A percentile compares a stretch with the other conserved stretches of the same genome.
These are phyloP conservation scores for Fregetta grallaria DNA, from an alignment of 2,113 vertebrate species.

Conservation along the genomic window DNA sequence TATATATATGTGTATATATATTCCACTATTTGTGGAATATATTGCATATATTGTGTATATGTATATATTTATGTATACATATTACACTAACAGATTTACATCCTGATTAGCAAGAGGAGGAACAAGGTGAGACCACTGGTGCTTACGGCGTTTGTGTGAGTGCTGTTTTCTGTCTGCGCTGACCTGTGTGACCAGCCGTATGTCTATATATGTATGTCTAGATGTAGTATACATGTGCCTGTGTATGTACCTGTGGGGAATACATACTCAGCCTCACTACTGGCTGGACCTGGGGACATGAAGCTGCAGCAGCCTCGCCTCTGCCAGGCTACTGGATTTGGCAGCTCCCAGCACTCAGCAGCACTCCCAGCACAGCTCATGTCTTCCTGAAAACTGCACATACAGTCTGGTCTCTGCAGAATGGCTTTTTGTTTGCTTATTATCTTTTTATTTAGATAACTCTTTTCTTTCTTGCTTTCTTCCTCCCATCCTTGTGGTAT, in stretches of 20 bases:
- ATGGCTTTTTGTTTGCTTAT: background rate
- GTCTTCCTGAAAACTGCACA: background rate
- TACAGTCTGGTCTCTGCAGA: background rate
- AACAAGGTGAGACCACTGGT: background rate
- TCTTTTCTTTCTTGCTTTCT: background rate
- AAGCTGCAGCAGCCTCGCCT: background rate
- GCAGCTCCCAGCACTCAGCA: background rate
- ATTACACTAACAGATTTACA: background rate
- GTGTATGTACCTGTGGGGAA: background rate
- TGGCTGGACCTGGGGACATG: background rate
- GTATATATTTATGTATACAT: background rate
- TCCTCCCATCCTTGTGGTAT: background rate
- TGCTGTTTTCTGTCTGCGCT: background rate
- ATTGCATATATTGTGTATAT: background rate
- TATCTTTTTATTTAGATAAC: background rate
- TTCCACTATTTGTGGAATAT: background rate
- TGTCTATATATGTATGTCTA: fast-evolving
- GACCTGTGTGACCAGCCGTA: background rate
- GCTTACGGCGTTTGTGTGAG: background rate
- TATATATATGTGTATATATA: background rate
- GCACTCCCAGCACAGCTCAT: background rate
- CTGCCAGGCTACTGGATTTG: background rate
- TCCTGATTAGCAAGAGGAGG: background rate
- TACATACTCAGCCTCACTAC: background rate
- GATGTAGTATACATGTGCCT: fast-evolving